phyloP scores from a whole-genome alignment of 2,113 vertebrate genomes.

The Aldabrachelys gigantea region DNA sequence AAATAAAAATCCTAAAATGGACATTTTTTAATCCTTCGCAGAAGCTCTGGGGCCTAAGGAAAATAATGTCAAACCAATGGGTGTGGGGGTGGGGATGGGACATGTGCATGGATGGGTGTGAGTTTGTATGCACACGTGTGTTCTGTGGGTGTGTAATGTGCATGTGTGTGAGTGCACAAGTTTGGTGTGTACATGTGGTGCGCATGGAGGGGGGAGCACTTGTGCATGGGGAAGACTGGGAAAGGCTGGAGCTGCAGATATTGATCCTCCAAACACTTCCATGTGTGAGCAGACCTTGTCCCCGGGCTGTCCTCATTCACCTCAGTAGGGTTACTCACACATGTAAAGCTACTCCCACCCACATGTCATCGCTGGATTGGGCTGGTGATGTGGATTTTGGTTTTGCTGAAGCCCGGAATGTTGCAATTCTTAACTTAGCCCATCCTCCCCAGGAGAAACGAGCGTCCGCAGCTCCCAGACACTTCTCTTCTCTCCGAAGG shows the following conservation, averaged over 20 bases:
- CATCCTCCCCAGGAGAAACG: neutral
- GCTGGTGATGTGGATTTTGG: neutral
- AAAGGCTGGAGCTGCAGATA: neutral
- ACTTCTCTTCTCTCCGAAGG: neutral
- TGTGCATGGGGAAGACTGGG: neutral
- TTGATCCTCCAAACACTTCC: neutral
- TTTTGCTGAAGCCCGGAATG: neutral
- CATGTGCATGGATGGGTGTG: fast-evolving
- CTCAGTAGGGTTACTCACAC: neutral
- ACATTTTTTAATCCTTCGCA: conserved; percentile 46
- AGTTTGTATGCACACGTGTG: neutral
- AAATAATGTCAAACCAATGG: conserved; percentile 7
- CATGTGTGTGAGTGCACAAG: neutral
- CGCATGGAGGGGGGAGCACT: neutral
- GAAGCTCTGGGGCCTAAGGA: neutral
- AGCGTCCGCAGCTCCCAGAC: neutral
- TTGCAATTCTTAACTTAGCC: conserved; percentile 11
- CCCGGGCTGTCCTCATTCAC: neutral
- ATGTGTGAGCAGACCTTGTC: neutral
- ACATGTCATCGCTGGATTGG: conserved; percentile 22
- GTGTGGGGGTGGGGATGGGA: neutral
- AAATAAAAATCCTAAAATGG: conserved; percentile 70
- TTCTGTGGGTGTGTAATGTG: neutral
- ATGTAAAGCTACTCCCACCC: fast-evolving
- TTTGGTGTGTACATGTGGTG: neutral